phyloP scores from a whole-genome alignment of 2,113 vertebrate genomes.

The Shinisaurus crocodilurus region DNA sequence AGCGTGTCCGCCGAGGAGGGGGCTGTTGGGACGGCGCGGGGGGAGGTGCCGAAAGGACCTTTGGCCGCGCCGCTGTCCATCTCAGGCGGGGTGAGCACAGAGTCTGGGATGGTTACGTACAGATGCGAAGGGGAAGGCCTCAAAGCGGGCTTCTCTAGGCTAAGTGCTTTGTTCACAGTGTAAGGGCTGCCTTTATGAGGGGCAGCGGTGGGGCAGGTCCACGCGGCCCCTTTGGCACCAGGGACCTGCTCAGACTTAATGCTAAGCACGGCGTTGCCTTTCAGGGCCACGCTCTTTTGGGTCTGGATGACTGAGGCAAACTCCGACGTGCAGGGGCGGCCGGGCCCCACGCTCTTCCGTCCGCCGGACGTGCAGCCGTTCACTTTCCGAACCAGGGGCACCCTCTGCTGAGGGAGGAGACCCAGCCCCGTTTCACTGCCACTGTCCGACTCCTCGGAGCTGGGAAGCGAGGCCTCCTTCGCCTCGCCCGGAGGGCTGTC shows the following conservation, averaged over 20 bases:
- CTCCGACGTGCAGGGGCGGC: neutral
- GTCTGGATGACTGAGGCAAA: conserved; percentile 62
- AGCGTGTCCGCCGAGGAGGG: conserved; percentile 71
- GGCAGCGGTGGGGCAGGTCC: conserved; percentile 59
- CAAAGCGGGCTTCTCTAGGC: conserved; percentile 47
- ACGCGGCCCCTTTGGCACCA: conserved; percentile 55
- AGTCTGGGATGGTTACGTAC: conserved; percentile 77
- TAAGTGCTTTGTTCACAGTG: conserved; percentile 19
- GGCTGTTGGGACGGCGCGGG: neutral
- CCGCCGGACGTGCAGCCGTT: conserved; percentile 69
- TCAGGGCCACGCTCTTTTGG: conserved; percentile 32
- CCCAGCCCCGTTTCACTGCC: conserved; percentile 50
- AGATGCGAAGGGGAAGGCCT: conserved; percentile 66
- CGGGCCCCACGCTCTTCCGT: conserved; percentile 73
- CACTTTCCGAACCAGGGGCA: conserved; percentile 61
- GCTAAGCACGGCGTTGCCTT: conserved; percentile 67
- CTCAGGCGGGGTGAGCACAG: conserved; percentile 67
- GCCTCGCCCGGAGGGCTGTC: neutral
- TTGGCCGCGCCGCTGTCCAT: conserved; percentile 61
- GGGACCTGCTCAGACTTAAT: conserved; percentile 81
- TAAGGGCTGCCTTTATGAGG: conserved; percentile 34
- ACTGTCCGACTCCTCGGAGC: conserved; percentile 45
- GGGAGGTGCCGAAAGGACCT: conserved; percentile 73
- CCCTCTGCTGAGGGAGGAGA: neutral
- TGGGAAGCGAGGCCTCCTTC: neutral